Evolutionary conservation across 2,888 invertebrate species (phyloP).

Genomic region (Auanema sp.): DNA sequence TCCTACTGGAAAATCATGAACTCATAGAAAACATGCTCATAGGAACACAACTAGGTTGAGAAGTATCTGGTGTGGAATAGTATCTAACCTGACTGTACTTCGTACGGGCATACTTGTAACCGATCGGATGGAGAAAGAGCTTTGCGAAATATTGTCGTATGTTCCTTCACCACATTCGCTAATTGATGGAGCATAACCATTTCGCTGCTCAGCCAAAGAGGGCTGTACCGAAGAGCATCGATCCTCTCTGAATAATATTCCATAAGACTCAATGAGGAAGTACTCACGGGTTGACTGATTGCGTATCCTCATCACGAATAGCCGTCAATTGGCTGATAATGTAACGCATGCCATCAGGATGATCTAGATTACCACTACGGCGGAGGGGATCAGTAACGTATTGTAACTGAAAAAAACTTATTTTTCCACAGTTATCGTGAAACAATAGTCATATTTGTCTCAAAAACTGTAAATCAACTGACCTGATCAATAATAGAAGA

Average conservation of each 20-base stretch:
- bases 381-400: conserved; percentile 46
- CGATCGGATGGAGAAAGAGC: conserved; percentile 54
- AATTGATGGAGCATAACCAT: conserved; percentile 40
- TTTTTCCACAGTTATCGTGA: too few relatives aligned
- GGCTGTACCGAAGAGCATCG: conserved; percentile 41
- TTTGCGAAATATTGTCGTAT: conserved; percentile 55
- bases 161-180: conserved; percentile 43
- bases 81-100: conserved; percentile 23
- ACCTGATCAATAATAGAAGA: conserved; percentile 62
- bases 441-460: neutral
- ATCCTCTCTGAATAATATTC: conserved; percentile 32
- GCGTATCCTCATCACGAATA: conserved; percentile 54
- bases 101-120: conserved; percentile 39
- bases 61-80: too few relatives aligned
- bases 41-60: neutral
- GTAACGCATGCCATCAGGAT: conserved; percentile 46
- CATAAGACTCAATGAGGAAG: neutral
- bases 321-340: conserved; percentile 53
- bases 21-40: conserved; percentile 1
- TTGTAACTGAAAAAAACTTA: conserved; percentile 37
- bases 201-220: conserved; percentile 16
- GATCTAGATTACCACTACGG: conserved; percentile 27
- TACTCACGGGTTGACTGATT: conserved; percentile 1
- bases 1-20: neutral
- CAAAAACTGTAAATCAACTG: conserved; percentile 1